These are phyloP conservation scores for Berghia stephanieae DNA, from an alignment of 1,140 invertebrate species.

Conservation along the genomic window DNA sequence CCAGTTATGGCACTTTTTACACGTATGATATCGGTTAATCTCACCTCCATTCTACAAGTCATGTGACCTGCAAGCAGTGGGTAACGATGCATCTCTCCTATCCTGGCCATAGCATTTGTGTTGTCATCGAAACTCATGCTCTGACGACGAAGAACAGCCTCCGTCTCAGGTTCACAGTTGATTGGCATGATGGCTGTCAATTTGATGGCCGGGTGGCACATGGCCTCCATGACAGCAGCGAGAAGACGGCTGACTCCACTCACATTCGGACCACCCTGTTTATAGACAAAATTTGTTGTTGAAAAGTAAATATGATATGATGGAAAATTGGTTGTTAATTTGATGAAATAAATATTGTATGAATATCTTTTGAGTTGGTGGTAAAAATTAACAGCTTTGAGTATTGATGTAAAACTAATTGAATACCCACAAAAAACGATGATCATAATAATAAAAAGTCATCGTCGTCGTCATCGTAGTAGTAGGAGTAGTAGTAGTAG, in stretches of 20 bases:
- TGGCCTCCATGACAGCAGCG: slow-evolving; percentile 82
- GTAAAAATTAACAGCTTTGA: too few relatives aligned
- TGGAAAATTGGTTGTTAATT: neutral
- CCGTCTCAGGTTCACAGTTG: slow-evolving; percentile 68
- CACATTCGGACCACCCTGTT: slow-evolving; percentile 64
- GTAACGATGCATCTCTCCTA: slow-evolving; percentile 78
- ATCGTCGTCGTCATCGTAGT: too few relatives aligned
- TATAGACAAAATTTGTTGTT: slow-evolving; percentile 11
- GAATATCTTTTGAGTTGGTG: too few relatives aligned
- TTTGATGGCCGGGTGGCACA: slow-evolving; percentile 82
- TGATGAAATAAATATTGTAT: too few relatives aligned
- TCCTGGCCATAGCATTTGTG: slow-evolving; percentile 59
- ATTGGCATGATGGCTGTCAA: slow-evolving; percentile 82
- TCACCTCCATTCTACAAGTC: slow-evolving; percentile 77
- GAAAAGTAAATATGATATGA: neutral
- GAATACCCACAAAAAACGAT: too few relatives aligned
- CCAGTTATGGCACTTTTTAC: too few relatives aligned
- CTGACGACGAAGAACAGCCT: slow-evolving; percentile 59
- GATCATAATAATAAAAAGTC: too few relatives aligned
- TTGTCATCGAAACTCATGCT: slow-evolving; percentile 69
- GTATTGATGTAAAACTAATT: too few relatives aligned
- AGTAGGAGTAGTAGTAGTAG: too few relatives aligned
- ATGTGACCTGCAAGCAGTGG: slow-evolving; percentile 85
- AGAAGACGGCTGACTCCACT: slow-evolving; percentile 75
- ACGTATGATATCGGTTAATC: too few relatives aligned